Percentiles rank a stretch among this genome's conserved stretches.
Conservation (phyloP, 64 coral and sea anemone species). For the Actinia tenebrosa region DNA sequence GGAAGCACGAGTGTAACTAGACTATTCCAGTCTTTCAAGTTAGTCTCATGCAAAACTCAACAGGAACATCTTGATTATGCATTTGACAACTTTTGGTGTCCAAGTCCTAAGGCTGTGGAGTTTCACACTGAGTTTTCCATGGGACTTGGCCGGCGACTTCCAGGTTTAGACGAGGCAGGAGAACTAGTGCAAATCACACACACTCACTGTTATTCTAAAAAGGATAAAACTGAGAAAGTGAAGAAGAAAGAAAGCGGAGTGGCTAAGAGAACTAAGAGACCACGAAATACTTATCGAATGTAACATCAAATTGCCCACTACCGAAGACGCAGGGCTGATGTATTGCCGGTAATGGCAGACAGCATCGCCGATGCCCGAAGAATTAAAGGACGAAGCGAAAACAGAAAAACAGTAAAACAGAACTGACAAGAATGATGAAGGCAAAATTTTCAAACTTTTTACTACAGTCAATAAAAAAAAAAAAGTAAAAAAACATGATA, state of each 20-base stretch:
- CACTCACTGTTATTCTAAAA: not conserved
- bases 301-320: no score
- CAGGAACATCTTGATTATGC: not conserved
- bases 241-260: not conserved
- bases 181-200: not conserved
- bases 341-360: no score
- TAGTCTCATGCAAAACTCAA: not conserved
- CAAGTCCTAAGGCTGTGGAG: not conserved
- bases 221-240: not conserved
- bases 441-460: no score
- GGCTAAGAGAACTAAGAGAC: not conserved
- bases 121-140: not conserved
- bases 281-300: no score
- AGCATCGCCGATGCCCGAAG: no score
- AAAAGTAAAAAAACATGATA: no score
- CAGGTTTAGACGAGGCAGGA: not conserved
- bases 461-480: no score
- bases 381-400: no score
- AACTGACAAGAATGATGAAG: no score
- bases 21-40: not conserved
- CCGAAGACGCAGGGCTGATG: no score
- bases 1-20: not conserved
- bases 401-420: no score
- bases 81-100: not conserved
- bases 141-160: not conserved